Conservation (phyloP, 1,140 invertebrate species). For the Drosophila santomea region DNA sequence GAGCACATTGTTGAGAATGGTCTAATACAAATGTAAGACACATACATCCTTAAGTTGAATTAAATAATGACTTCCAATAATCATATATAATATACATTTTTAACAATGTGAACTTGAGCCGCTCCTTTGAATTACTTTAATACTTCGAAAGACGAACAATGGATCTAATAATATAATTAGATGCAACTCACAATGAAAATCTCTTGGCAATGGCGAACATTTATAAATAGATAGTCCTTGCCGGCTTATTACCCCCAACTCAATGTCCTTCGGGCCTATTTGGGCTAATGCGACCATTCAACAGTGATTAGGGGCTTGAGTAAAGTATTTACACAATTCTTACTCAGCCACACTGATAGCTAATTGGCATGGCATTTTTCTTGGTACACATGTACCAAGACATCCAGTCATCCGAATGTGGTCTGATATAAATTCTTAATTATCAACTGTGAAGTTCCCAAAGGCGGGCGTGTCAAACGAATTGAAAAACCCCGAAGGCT, state of each 20-base stretch:
- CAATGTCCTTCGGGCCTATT: constrained; percentile 41
- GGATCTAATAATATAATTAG: neutral
- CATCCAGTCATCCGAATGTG: constrained; percentile 7
- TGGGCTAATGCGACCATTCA: constrained; percentile 61
- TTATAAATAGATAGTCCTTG: constrained; percentile 55
- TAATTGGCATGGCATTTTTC: neutral
- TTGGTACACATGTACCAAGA: constrained; percentile 40
- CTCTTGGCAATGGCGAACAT: constrained; percentile 1
- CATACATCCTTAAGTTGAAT: neutral
- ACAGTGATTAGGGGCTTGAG: constrained; percentile 60
- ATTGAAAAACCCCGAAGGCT: constrained; percentile 17
- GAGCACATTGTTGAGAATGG: neutral
- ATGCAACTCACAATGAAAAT: neutral
- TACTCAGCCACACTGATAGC: neutral
- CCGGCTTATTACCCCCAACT: constrained; percentile 25
- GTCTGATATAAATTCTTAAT: constrained; percentile 57
- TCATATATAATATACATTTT: too few relatives aligned
- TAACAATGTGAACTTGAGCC: too few relatives aligned
- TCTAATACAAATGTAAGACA: neutral
- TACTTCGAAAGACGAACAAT: too few relatives aligned
- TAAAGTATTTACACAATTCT: constrained; percentile 64
- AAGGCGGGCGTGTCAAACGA: constrained; percentile 35
- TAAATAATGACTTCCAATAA: too few relatives aligned
- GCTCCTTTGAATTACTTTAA: too few relatives aligned
- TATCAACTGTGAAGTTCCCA: constrained; percentile 74